Conservation (phyloP, 2,113 vertebrate genomes). For the Grallaria varia region DNA sequence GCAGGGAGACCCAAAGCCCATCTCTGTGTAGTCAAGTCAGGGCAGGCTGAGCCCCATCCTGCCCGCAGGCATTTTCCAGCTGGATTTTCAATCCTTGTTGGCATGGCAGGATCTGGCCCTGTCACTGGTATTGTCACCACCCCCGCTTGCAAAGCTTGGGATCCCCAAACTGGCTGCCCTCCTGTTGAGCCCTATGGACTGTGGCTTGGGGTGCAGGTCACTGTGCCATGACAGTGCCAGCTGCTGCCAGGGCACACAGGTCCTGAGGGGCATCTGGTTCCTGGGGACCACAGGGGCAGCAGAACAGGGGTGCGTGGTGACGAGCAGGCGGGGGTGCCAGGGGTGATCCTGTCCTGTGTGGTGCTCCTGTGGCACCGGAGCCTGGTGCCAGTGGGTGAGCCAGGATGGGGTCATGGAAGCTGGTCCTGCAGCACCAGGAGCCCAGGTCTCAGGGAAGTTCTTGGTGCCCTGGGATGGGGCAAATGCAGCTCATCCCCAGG, state of each 20-base stretch:
- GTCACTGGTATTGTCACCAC: background rate
- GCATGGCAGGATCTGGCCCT: background rate
- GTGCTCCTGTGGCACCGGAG: background rate
- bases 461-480: background rate
- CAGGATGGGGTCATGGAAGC: background rate
- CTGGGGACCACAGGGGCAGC: background rate
- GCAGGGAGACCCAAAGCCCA: background rate
- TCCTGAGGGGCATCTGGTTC: background rate
- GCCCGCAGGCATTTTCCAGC: background rate
- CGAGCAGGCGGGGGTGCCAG: slow-evolving; percentile 35
- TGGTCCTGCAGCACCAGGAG: rapidly evolving
- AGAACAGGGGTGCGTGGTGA: rapidly evolving
- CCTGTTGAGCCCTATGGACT: background rate
- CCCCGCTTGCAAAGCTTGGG: background rate
- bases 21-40: background rate
- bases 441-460: background rate
- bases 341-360: background rate
- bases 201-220: background rate
- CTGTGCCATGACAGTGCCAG: rapidly evolving
- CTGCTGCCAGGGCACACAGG: rapidly evolving
- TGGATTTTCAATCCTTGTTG: background rate
- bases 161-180: background rate
- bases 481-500: background rate
- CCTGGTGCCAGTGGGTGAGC: background rate
- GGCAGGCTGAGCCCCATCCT: background rate